A percentile compares a stretch with the other conserved stretches of the same genome.
These are phyloP conservation scores for Takifugu flavidus DNA, from an alignment of 2,113 vertebrate genomes.

Conservation along the genomic window DNA sequence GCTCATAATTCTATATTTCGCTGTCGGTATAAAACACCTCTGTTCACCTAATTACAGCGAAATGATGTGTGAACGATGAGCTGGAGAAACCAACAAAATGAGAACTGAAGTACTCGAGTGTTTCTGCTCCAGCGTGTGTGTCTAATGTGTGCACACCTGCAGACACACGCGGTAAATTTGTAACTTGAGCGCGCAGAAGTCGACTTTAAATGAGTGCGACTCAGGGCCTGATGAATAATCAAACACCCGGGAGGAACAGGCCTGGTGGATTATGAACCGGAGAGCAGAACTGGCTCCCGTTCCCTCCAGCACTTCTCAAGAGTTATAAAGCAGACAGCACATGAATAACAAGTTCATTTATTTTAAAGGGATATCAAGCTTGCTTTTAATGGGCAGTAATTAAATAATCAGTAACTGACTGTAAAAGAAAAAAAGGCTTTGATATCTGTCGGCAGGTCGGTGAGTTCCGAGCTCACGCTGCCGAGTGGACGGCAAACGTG, in stretches of 20 bases:
- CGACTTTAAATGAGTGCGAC: not conserved
- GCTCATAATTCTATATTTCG: too few species aligned
- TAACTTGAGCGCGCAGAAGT: constrained; percentile 4
- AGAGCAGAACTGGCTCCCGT: not conserved
- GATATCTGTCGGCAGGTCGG: constrained; percentile 79
- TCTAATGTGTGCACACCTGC: not conserved
- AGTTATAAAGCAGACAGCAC: constrained; percentile 1
- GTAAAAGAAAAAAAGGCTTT: not conserved
- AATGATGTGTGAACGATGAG: not conserved
- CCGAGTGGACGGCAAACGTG: constrained; percentile 97
- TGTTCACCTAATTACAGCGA: too few species aligned
- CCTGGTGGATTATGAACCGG: constrained; percentile 19
- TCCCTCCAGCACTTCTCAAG: not conserved
- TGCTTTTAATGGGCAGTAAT: too few species aligned
- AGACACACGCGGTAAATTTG: constrained; percentile 6
- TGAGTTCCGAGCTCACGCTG: constrained; percentile 94
- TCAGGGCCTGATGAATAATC: constrained; percentile 34
- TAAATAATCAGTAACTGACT: too few species aligned
- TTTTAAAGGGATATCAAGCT: too few species aligned
- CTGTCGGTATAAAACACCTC: too few species aligned
- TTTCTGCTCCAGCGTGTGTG: constrained; percentile 10
- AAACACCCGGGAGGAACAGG: constrained; percentile 7
- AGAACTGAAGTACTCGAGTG: not conserved
- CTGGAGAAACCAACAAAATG: constrained; percentile 17
- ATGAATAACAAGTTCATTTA: not conserved